Evolutionary conservation across 1,140 invertebrate genomes (phyloP), one percentile per base, ranked within the genome.

Genomic region (Lycorma delicatula): DNA sequence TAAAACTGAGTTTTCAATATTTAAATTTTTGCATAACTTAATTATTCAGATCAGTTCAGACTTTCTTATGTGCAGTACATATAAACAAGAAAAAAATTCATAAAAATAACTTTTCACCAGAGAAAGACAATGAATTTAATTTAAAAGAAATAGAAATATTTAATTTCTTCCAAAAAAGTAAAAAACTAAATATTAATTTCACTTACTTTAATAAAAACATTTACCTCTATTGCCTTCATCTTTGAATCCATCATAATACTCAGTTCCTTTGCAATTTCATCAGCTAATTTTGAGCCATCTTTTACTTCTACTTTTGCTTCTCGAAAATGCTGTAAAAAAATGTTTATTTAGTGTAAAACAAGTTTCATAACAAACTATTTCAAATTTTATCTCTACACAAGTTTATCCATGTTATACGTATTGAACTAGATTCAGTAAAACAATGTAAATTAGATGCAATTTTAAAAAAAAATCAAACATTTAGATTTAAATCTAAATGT

Each of bases 171-270:
- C n/a, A n/a, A n/a, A n/a, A n/a, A n/a, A n/a, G n/a, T n/a, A n/a
- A n/a, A n/a, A n/a, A n/a, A n/a, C n/a, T n/a, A n/a, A n/a, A n/a
- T n/a, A n/a, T n/a, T n/a, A n/a, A n/a, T n/a, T n/a, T n/a, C n/a
- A n/a, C n/a, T n/a, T n/a, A n/a, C n/a, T n/a, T n/a, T n/a, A n/a
- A n/a, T n/a, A n/a, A n/a, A n/a, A n/a, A n/a, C n/a, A 11, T 18
- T 44, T 44, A 44, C 41, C 41, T 44, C 41, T 9, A 44, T 44
- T 6, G 41, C 41, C 11, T 44, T 44, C 41, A 44, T 44, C 23
- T 44, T 44, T 20, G 41, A 16, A 44, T 44, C 41, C 41, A 44
- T 44, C 41, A 44, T 44, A 16, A 20, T 16, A 16, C 23, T 44
- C 16, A 44, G 23, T 20, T 44, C 41, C 41, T 44, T 44, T 9